These are phyloP conservation scores for Neodiprion pinetum DNA, from an alignment of 1,140 invertebrate species.

Conservation along the genomic window DNA sequence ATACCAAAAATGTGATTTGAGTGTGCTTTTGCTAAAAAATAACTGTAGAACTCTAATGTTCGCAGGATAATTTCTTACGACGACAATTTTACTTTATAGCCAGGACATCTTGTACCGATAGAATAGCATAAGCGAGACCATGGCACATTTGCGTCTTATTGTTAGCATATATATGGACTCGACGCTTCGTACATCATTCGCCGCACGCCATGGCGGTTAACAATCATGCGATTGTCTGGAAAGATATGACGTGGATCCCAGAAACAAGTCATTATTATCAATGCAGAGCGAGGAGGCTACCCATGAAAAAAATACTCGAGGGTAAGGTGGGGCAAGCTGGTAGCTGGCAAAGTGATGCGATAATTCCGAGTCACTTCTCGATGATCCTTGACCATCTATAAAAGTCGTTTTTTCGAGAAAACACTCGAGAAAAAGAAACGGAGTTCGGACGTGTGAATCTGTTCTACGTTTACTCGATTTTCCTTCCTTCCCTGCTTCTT, in stretches of 20 bases:
- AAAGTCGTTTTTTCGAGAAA: neutral
- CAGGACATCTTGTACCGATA: neutral
- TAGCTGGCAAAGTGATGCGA: neutral
- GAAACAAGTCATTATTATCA: neutral
- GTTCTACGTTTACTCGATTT: no score
- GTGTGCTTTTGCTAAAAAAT: no score
- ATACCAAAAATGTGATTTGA: no score
- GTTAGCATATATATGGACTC: neutral
- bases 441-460: no score
- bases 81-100: no score
- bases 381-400: neutral
- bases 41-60: no score
- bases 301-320: neutral
- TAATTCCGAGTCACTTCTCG: neutral
- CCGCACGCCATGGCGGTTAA: neutral
- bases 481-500: neutral
- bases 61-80: no score
- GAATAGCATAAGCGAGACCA: neutral
- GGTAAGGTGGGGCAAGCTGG: neutral
- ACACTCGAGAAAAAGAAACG: neutral
- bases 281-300: neutral
- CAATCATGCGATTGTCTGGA: neutral
- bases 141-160: constrained; percentile 1
- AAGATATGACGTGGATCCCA: neutral
- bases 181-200: neutral